phyloP scores from a whole-genome alignment of 2,113 vertebrate species.

The Oenanthe oenanthe region DNA sequence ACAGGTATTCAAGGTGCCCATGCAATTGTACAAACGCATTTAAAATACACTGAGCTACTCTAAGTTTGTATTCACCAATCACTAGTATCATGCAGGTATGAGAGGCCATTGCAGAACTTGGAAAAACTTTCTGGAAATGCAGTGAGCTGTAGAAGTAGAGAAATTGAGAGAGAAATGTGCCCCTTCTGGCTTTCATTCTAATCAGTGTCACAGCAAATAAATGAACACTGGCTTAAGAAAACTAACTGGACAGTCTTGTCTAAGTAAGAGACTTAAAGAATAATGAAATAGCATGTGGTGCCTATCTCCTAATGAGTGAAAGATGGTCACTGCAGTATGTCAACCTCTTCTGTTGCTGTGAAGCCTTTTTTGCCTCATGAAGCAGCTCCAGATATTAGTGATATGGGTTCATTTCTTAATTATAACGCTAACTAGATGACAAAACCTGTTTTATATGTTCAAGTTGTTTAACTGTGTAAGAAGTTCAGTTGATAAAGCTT shows the following conservation, averaged over 20 bases:
- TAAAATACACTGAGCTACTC: background rate
- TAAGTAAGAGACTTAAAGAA: background rate
- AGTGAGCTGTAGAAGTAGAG: background rate
- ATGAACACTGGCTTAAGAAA: background rate
- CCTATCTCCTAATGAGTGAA: background rate
- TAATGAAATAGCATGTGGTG: background rate
- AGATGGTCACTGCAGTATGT: background rate
- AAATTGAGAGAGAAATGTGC: background rate
- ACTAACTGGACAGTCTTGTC: background rate
- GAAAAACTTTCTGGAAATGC: background rate
- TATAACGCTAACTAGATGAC: background rate
- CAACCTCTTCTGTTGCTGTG: background rate
- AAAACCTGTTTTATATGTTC: background rate
- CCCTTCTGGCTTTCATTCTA: background rate
- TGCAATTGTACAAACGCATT: rapidly evolving
- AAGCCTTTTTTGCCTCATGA: background rate
- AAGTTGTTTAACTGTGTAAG: background rate
- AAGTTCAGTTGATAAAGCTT: background rate
- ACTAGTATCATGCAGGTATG: background rate
- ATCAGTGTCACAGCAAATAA: background rate
- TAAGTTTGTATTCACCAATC: background rate
- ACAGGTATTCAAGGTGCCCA: background rate
- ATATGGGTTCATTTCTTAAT: background rate
- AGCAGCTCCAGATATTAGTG: background rate
- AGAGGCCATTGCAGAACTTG: background rate